Conservation (phyloP, 2,888 invertebrate genomes). For the Flexamia atlantica region DNA sequence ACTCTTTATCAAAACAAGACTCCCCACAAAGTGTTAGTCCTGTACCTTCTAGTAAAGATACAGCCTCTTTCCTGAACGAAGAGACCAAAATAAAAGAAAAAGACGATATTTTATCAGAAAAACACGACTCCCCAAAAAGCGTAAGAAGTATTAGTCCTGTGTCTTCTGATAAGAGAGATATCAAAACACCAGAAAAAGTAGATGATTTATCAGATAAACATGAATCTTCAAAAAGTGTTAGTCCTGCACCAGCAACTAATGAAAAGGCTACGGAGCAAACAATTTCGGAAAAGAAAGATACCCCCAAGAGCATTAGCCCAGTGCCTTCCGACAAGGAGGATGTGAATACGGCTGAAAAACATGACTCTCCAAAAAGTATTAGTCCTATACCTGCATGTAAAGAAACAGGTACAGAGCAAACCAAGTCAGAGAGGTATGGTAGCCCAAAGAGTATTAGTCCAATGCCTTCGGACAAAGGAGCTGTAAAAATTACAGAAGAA, state of each 20-base stretch:
- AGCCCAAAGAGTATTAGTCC: too few relatives aligned
- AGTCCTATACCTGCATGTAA: conserved; percentile 40
- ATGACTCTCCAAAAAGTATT: conserved; percentile 46
- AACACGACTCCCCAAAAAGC: conserved; percentile 11
- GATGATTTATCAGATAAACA: conserved; percentile 66
- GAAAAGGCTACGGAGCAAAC: background rate
- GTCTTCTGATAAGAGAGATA: conserved; percentile 63
- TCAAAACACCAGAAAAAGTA: conserved; percentile 68
- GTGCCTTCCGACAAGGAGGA: conserved; percentile 47
- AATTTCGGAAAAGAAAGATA: conserved; percentile 23
- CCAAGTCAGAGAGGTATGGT: too few relatives aligned
- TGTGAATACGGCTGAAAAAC: background rate
- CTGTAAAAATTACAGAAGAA: too few relatives aligned
- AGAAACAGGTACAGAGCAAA: too few relatives aligned
- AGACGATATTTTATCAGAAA: too few relatives aligned
- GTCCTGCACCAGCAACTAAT: background rate
- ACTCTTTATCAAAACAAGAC: too few relatives aligned
- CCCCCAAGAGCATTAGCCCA: conserved; percentile 29
- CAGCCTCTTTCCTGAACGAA: background rate
- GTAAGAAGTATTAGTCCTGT: conserved; percentile 42
- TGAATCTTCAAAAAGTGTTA: background rate
- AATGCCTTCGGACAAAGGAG: too few relatives aligned
- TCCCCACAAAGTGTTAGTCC: background rate
- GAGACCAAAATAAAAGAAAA: too few relatives aligned
- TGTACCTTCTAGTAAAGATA: background rate